Percentiles rank a stretch among this genome's conserved stretches.
These are phyloP conservation scores for Meteorus sp. DNA, from an alignment of 1,140 invertebrate genomes.

Conservation along the genomic window DNA sequence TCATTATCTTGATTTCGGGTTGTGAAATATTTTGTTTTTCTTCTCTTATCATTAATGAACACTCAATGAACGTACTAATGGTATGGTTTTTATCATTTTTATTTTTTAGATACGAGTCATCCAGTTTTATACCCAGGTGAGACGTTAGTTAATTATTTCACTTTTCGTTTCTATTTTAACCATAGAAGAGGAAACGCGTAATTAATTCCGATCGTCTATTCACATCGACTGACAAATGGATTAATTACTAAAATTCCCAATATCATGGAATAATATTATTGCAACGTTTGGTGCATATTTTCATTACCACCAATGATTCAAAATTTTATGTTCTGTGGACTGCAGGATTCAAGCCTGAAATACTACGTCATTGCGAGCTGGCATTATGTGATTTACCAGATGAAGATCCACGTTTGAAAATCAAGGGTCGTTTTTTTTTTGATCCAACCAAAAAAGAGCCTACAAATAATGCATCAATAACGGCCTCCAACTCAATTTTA, in stretches of 20 bases:
- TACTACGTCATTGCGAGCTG: slow-evolving; percentile 51
- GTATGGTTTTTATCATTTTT: slow-evolving; percentile 7
- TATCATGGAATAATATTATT: neutral
- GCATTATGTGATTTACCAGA: slow-evolving; percentile 49
- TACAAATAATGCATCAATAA: slow-evolving; percentile 21
- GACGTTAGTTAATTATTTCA: no score
- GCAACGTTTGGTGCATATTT: no score
- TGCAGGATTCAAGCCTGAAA: slow-evolving; percentile 55
- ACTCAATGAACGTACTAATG: no score
- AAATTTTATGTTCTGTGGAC: slow-evolving; percentile 31
- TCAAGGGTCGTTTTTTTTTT: slow-evolving; percentile 56
- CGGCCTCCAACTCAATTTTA: slow-evolving; percentile 50
- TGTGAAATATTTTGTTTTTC: neutral
- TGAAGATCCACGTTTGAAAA: slow-evolving; percentile 55
- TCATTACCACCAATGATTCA: no score
- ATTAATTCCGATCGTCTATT: neutral
- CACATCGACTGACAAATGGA: slow-evolving; percentile 6
- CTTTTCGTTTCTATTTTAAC: slow-evolving; percentile 17
- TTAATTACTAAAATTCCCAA: neutral
- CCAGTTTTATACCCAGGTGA: slow-evolving; percentile 54
- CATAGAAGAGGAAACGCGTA: slow-evolving; percentile 10
- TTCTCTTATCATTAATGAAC: neutral
- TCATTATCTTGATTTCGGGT: neutral
- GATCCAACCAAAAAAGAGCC: slow-evolving; percentile 41
- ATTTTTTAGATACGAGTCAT: slow-evolving; percentile 45